phyloP scores from a whole-genome alignment of 2,113 vertebrate genomes.

The Gambusia holbrooki region DNA sequence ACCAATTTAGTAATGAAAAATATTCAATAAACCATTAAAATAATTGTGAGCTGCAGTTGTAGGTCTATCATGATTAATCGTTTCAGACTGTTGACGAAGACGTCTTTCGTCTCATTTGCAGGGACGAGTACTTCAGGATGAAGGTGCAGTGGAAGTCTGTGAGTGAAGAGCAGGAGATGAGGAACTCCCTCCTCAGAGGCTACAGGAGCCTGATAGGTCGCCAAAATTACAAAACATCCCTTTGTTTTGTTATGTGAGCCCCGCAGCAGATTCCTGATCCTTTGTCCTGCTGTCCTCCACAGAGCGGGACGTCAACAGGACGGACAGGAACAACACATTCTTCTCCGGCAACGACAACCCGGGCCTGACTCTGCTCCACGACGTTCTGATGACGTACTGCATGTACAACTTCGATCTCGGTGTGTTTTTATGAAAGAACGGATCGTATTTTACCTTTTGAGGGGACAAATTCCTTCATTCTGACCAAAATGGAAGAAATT shows the following conservation, averaged over 20 bases:
- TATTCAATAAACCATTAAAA: too few species aligned
- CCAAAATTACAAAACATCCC: not conserved
- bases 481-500: not conserved
- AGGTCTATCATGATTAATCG: too few species aligned
- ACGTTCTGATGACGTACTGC: conserved; percentile 93
- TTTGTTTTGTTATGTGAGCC: not conserved
- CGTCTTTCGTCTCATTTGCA: conserved; percentile 41
- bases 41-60: too few species aligned
- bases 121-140: conserved; percentile 93
- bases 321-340: conserved; percentile 89
- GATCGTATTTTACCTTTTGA: too few species aligned
- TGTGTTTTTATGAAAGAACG: conserved; percentile 45
- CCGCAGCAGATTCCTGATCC: not conserved
- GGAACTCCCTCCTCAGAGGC: conserved; percentile 88
- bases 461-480: too few species aligned
- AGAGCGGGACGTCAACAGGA: conserved; percentile 91
- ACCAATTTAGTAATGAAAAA: too few species aligned
- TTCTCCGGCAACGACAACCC: conserved; percentile 90
- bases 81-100: not conserved
- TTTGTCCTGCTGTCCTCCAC: conserved; percentile 49
- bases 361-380: conserved; percentile 85
- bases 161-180: conserved; percentile 90
- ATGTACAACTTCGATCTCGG: conserved; percentile 95
- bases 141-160: conserved; percentile 95
- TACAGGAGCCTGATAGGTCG: conserved; percentile 89